Percentiles rank a stretch among this genome's conserved stretches.
These are phyloP conservation scores for Aphelinus atriplicis DNA, from an alignment of 1,140 invertebrate genomes.

Conservation along the genomic window DNA sequence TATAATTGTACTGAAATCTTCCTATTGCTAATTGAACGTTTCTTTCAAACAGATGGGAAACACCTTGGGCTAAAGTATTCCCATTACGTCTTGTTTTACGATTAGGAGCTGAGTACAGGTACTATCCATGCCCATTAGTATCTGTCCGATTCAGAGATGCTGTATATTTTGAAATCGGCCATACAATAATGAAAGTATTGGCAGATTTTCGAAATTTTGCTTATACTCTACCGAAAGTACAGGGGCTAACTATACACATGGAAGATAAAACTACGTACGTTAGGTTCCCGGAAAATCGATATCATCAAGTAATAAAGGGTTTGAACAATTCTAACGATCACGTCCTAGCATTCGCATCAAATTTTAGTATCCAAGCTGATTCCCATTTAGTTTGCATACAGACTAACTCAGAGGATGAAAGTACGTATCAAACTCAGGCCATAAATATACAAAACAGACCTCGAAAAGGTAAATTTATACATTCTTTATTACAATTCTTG, in stretches of 20 bases:
- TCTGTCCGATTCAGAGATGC: slow-evolving; percentile 83
- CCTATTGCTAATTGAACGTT: too few relatives aligned
- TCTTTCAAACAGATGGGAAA: slow-evolving; percentile 73
- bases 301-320: slow-evolving; percentile 85
- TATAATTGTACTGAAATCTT: too few relatives aligned
- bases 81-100: slow-evolving; percentile 81
- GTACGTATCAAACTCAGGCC: slow-evolving; percentile 82
- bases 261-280: slow-evolving; percentile 85
- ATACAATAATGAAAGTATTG: slow-evolving; percentile 90
- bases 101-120: slow-evolving; percentile 86
- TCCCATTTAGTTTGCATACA: slow-evolving; percentile 91
- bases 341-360: slow-evolving; percentile 84
- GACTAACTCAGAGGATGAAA: slow-evolving; percentile 74
- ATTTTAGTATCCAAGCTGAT: slow-evolving; percentile 83
- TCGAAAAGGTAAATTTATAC: slow-evolving; percentile 71
- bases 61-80: slow-evolving; percentile 88
- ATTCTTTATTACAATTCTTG: neutral
- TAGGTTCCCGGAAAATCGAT: slow-evolving; percentile 82
- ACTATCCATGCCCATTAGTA: slow-evolving; percentile 88
- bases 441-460: slow-evolving; percentile 88
- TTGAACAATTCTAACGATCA: slow-evolving; percentile 87
- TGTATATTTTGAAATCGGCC: slow-evolving; percentile 88
- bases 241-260: slow-evolving; percentile 85
- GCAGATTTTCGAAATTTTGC: slow-evolving; percentile 90
- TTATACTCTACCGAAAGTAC: slow-evolving; percentile 82